Conservation (phyloP, 1,140 invertebrate genomes). For the Drosophila bocki region DNA sequence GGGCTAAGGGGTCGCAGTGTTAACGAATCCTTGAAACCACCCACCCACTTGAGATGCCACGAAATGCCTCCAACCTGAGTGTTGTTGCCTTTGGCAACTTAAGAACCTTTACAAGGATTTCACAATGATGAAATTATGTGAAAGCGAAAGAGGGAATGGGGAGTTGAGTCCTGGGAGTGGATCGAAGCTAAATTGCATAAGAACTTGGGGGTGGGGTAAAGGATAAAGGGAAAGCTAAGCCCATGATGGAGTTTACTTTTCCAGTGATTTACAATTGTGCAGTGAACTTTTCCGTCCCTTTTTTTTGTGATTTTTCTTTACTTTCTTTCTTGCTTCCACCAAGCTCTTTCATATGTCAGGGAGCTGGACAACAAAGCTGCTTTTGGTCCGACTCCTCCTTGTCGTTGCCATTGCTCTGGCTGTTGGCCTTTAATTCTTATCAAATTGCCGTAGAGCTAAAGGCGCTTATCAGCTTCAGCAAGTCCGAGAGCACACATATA, state of each 20-base stretch:
- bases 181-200: slow-evolving; percentile 33
- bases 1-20: not conserved
- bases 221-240: slow-evolving; percentile 37
- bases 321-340: not conserved
- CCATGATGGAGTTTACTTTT: slow-evolving; percentile 61
- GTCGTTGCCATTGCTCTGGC: slow-evolving; percentile 34
- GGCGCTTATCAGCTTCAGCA: slow-evolving; percentile 66
- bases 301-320: slow-evolving; percentile 13
- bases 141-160: not conserved
- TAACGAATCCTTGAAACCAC: slow-evolving; percentile 10
- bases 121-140: slow-evolving; percentile 49
- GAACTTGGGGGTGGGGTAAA: slow-evolving; percentile 15
- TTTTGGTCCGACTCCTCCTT: slow-evolving; percentile 30
- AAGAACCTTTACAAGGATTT: slow-evolving; percentile 54
- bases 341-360: slow-evolving; percentile 50
- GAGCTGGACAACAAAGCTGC: slow-evolving; percentile 41
- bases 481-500: slow-evolving; percentile 13
- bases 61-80: slow-evolving; percentile 8
- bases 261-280: slow-evolving; percentile 64
- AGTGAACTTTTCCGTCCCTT: slow-evolving; percentile 27
- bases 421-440: slow-evolving; percentile 67
- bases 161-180: not conserved
- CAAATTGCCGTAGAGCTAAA: slow-evolving; percentile 61
- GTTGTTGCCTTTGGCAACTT: slow-evolving; percentile 34
- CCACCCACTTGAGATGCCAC: slow-evolving; percentile 5